Evolutionary conservation across 2,797 vertebrate genomes (phyloP).

Genomic region (Neoniphon sammara): DNA sequence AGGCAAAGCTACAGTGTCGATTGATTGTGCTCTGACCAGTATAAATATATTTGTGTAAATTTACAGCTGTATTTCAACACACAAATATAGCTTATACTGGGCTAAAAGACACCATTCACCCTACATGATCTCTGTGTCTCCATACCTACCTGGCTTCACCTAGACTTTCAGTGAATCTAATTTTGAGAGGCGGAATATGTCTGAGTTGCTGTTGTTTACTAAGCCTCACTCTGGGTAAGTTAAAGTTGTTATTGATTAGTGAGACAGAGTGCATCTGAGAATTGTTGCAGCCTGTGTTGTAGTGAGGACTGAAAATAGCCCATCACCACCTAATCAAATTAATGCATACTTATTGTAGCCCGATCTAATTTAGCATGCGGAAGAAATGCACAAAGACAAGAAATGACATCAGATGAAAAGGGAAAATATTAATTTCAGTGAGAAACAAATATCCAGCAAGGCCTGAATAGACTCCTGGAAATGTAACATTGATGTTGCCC

Average conservation of each 20-base stretch:
- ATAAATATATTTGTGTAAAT: conserved; percentile 30
- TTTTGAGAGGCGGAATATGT: conserved; percentile 40
- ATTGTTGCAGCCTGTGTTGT: conserved; percentile 56
- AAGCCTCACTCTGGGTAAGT: conserved; percentile 52
- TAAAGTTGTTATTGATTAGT: conserved; percentile 73
- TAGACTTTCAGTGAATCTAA: conserved; percentile 34
- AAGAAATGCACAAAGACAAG: conserved; percentile 66
- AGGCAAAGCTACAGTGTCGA: too few relatives aligned
- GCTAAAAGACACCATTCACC: conserved; percentile 28
- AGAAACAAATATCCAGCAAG: conserved; percentile 62
- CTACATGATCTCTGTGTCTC: conserved; percentile 38
- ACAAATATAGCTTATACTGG: conserved; percentile 2
- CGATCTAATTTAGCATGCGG: conserved; percentile 71
- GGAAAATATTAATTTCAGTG: conserved; percentile 63
- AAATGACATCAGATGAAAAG: conserved; percentile 66
- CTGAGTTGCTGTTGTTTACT: conserved; percentile 71
- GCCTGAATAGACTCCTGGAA: conserved; percentile 61
- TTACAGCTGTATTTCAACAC: conserved; percentile 1
- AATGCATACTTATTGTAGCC: conserved; percentile 64
- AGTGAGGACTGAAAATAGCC: conserved; percentile 65
- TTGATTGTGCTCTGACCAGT: too few relatives aligned
- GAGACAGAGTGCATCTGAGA: conserved; percentile 59
- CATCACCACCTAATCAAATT: conserved; percentile 73
- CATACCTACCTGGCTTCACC: conserved; percentile 55
- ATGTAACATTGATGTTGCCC: conserved; percentile 25